Evolutionary conservation across 1,140 invertebrate genomes (phyloP).

Genomic region (Ceratitis capitata): DNA sequence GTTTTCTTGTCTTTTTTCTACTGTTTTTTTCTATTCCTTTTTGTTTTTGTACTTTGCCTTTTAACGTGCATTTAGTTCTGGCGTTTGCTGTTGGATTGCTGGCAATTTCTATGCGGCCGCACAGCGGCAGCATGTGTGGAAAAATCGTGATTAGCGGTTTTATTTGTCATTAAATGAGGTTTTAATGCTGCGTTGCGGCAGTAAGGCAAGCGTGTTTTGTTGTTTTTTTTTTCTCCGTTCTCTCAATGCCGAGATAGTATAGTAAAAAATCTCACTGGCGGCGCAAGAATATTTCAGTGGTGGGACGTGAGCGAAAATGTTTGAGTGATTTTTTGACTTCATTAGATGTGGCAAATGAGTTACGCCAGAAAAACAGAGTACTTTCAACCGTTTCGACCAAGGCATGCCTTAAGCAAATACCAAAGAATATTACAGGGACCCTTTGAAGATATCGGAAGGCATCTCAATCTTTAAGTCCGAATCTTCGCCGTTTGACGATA

Average conservation of each 20-base stretch:
- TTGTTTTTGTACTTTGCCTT: background rate
- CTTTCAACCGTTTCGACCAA: no score
- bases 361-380: no score
- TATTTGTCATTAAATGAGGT: conserved; percentile 37
- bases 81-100: background rate
- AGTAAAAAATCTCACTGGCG: background rate
- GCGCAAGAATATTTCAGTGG: background rate
- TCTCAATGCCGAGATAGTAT: no score
- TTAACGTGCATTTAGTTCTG: conserved; percentile 3
- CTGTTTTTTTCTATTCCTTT: background rate
- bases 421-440: no score
- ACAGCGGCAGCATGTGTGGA: conserved; percentile 21
- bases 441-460: no score
- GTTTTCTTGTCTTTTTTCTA: background rate
- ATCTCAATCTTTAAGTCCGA: no score
- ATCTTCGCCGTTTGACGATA: no score
- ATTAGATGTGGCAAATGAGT: no score
- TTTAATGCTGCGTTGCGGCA: conserved; percentile 14
- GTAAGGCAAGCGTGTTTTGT: background rate
- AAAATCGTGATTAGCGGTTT: conserved; percentile 38
- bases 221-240: no score
- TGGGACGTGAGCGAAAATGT: background rate
- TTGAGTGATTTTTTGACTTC: no score
- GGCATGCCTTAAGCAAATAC: no score
- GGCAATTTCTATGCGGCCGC: background rate